These are phyloP conservation scores for Neodontobutis hainanensis DNA, from an alignment of 2,113 vertebrate species.

Conservation along the genomic window DNA sequence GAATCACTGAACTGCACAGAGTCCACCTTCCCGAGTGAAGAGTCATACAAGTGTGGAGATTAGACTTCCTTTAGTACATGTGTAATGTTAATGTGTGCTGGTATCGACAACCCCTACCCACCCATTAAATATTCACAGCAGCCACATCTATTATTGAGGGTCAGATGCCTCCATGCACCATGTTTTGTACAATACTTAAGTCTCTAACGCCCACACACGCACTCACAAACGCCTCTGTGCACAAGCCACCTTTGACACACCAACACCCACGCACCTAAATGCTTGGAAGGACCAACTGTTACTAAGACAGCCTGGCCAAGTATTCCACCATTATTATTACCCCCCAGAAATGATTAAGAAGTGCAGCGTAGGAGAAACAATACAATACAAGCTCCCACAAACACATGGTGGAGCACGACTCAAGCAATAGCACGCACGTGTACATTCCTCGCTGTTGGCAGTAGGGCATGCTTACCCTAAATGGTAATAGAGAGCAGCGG, in stretches of 20 bases:
- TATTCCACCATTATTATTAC: conserved; percentile 29
- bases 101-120: conserved; percentile 43
- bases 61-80: conserved; percentile 55
- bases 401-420: conserved; percentile 30
- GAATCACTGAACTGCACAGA: conserved; percentile 43
- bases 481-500: conserved; percentile 62
- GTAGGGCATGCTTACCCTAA: conserved; percentile 73
- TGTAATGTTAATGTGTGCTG: conserved; percentile 21
- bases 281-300: conserved; percentile 63
- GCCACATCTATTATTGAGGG: conserved; percentile 80
- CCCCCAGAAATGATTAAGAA: conserved; percentile 44
- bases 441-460: conserved; percentile 65
- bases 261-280: conserved; percentile 66
- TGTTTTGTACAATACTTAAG: conserved; percentile 63
- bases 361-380: conserved; percentile 34
- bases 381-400: conserved; percentile 34
- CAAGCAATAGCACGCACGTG: conserved; percentile 20
- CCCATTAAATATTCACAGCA: conserved; percentile 78
- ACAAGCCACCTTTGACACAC: conserved; percentile 62
- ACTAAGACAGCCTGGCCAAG: conserved; percentile 40
- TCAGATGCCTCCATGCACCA: conserved; percentile 67
- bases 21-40: conserved; percentile 52
- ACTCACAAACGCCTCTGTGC: conserved; percentile 61
- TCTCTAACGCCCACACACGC: conserved; percentile 60
- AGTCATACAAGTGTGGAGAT: conserved; percentile 56